Conservation (phyloP, 2,113 vertebrate genomes). For the Bungarus multicinctus region DNA sequence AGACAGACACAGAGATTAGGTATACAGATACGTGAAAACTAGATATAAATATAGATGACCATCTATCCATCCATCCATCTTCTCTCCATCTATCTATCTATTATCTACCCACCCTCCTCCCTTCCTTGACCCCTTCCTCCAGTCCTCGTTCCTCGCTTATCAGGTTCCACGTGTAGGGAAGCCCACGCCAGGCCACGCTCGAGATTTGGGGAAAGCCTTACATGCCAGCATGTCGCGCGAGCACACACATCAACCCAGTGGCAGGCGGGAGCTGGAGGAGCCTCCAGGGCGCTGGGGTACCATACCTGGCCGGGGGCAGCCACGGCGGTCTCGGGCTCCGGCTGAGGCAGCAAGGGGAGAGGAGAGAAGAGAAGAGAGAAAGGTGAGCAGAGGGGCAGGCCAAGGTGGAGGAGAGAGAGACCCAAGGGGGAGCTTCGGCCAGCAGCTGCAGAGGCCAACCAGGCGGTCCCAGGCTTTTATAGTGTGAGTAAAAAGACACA, state of each 20-base stretch:
- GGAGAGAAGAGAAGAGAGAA: conserved; percentile 53
- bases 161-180: background rate
- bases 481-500: background rate
- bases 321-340: conserved; percentile 75
- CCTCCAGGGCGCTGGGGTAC: conserved; percentile 68
- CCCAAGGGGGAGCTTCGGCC: background rate
- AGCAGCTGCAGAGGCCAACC: background rate
- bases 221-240: conserved; percentile 82
- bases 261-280: conserved; percentile 59
- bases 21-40: too few relatives aligned
- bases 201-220: conserved; percentile 74
- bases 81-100: too few relatives aligned
- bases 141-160: too few relatives aligned
- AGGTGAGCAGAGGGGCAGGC: conserved; percentile 60
- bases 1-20: too few relatives aligned
- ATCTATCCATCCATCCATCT: too few relatives aligned
- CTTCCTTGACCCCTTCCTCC: too few relatives aligned
- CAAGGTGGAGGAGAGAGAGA: background rate
- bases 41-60: too few relatives aligned
- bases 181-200: background rate
- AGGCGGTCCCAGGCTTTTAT: background rate
- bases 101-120: too few relatives aligned
- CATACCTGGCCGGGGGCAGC: conserved; percentile 79
- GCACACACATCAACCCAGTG: conserved; percentile 80
- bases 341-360: conserved; percentile 75